A percentile compares a stretch with the other conserved stretches of the same genome.
These are phyloP conservation scores for Vanessa atalanta DNA, from an alignment of 1,140 invertebrate genomes.

Conservation along the genomic window DNA sequence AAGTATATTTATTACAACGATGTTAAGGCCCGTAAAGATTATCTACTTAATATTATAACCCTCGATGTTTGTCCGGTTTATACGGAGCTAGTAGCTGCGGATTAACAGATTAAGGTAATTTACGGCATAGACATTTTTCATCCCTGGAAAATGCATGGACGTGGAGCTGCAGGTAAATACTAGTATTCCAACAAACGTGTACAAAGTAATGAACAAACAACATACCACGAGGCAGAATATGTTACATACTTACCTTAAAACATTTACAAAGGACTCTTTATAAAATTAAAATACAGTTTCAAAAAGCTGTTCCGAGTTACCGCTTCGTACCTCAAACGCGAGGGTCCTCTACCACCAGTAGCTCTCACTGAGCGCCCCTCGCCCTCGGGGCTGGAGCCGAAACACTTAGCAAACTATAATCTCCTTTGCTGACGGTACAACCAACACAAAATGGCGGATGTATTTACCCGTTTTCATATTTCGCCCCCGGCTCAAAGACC, in stretches of 20 bases:
- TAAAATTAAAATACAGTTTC: conserved; percentile 35
- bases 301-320: conserved; percentile 17
- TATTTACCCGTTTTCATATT: conserved; percentile 62
- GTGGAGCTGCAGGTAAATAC: no score
- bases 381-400: conserved; percentile 17
- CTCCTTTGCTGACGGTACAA: conserved; percentile 63
- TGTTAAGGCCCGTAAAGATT: no score
- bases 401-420: conserved; percentile 43
- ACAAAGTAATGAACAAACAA: neutral
- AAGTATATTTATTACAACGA: no score
- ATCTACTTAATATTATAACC: no score
- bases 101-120: no score
- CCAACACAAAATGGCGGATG: conserved; percentile 69
- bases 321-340: conserved; percentile 17
- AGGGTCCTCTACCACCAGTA: conserved; percentile 37
- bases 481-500: conserved; percentile 50
- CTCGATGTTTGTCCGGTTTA: no score
- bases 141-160: no score
- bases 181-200: no score
- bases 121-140: no score
- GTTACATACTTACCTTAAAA: neutral
- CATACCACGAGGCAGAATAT: neutral
- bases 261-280: conserved; percentile 28
- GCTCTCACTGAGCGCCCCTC: conserved; percentile 44
- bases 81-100: no score